Evolutionary conservation across 2,888 invertebrate species (phyloP).

Genomic region (Temnothorax ravouxi): DNA sequence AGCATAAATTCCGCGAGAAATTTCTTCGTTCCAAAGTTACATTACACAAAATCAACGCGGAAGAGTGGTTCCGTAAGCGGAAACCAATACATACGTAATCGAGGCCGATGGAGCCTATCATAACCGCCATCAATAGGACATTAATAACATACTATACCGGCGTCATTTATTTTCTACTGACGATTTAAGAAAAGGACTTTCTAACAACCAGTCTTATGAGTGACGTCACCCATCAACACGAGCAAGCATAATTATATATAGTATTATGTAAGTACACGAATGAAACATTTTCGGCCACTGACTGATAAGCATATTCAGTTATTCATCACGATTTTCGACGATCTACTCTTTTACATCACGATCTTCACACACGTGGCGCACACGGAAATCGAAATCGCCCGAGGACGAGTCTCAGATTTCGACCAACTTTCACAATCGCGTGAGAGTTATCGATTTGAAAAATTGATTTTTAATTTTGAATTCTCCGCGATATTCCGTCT

Average conservation of each 20-base stretch:
- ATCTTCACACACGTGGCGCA: background rate
- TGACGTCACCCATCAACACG: conserved; percentile 32
- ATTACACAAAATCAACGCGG: conserved; percentile 26
- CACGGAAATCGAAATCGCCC: background rate
- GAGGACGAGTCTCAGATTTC: background rate
- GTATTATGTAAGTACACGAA: background rate
- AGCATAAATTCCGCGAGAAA: background rate
- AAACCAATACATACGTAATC: conserved; percentile 25
- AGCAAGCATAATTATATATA: background rate
- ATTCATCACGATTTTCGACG: background rate
- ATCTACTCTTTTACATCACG: background rate
- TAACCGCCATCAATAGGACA: background rate
- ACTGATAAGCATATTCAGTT: background rate
- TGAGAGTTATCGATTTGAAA: background rate
- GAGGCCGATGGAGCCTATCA: background rate
- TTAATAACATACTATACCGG: conserved; percentile 23
- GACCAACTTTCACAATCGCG: background rate
- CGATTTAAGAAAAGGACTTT: background rate
- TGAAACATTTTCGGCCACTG: background rate
- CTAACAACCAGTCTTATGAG: background rate
- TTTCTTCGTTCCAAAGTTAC: conserved; percentile 6
- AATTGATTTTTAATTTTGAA: background rate
- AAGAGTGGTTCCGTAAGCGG: conserved; percentile 17
- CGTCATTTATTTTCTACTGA: conserved; percentile 18
- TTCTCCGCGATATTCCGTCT: background rate